phyloP scores from a whole-genome alignment of 2,113 vertebrate genomes.

The cattle (Bos taurus) region ARS-UCD2.0 NC_037356.1:35922001-35922500 shows the following conservation, averaged over 20 bases:
- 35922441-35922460: constrained; percentile 36
- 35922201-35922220: not conserved
- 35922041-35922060: not conserved
- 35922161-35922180: not conserved
- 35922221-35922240: not conserved
- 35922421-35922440: constrained; percentile 27
- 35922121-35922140: not conserved
- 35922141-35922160: not conserved
- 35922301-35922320: not conserved
- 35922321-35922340: not conserved
- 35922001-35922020: not conserved
- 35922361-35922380: not conserved
- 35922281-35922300: not conserved
- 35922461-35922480: constrained; percentile 3
- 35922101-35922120: not conserved
- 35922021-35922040: not conserved
- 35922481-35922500: not conserved
- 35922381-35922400: not conserved
- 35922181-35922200: not conserved
- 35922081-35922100: not conserved
- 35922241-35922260: not conserved
- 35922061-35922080: not conserved
- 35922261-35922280: not conserved
- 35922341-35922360: constrained; percentile 8
- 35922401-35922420: not conserved